Evolutionary conservation across 2,113 vertebrate species (phyloP), one percentile per base, ranked within the genome.

Genomic region (Clupea harengus): DNA sequence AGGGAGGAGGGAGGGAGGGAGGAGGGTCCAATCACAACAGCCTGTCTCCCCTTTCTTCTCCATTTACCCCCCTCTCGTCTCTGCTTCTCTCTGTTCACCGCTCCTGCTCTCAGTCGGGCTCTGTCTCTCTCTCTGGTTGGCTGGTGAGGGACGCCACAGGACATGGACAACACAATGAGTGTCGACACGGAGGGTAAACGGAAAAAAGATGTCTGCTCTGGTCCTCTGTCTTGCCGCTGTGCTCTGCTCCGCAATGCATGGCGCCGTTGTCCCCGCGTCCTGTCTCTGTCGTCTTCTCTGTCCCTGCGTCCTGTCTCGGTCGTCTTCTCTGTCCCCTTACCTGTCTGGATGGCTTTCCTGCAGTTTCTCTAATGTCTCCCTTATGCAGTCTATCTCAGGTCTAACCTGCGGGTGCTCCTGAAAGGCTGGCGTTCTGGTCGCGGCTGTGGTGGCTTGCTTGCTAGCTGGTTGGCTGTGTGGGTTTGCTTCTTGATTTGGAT

Each of bases 141-240:
- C 81, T 85, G 54, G 47, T 54, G 86, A 25, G 50, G 45, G 84
- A 28, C 64, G 4, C n/a, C 64, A 32, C 64, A 28, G 64, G 25
- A 72, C 64, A 72, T 81, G 83, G 85, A 84, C 67, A 83, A n/a
- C 84, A 81, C 72, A 67, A 86, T 88, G 88, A 86, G 67, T 89
- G 85, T 60, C 80, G 87, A 89, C 6, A 32, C 85, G 39, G 89
- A 87, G 52, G 89, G 87, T 89, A 90, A 90, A 67, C n/a, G 39
- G 20, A 60, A 54, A 81, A 64, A 50, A 28, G 81, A 28, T 46
- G 39, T 39, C 81, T n/a, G 54, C 81, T 80, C 81, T 44, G 57
- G 22, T 83, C n/a, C 57, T 57, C 18, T 45, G 11, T 28, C 82
- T 45, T 28, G 52, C 67, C 46, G 22, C 1, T 46, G 80, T 82